Evolutionary conservation across 1,140 invertebrate genomes (phyloP), one percentile per base, ranked within the genome.

Genomic region (Cyclargus thomasi): DNA sequence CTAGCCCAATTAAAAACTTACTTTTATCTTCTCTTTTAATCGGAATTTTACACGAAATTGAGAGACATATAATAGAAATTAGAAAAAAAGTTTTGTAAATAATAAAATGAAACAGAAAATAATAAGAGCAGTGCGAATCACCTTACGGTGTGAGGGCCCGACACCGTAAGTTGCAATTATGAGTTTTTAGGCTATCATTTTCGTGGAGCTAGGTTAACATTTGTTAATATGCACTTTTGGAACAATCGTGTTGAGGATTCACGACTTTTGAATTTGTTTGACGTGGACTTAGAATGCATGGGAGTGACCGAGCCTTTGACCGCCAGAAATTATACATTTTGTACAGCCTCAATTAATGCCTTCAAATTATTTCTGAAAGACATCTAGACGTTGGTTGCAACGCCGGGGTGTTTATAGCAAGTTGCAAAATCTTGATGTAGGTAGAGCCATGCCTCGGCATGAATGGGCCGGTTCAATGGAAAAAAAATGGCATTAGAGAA

Each of bases 181-280:
- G 71, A 74, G 67, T 77, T 79, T 78, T 76, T 74, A 74, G 75
- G 76, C 80, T 82, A 84, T 84, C 80, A 85, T 82, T 81, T 82
- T 68, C 67, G 65, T 70, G 70, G 55, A 67, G 68, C 78, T 85
- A 85, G 81, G 74, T 80, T 78, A 73, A 69, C 57, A 70, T 73
- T 70, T 67, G 64, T 74, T 77, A 77, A 80, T 82, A 73, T 74
- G 75, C 74, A 74, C 70, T 78, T 73, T 75, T 69, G 70, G 64
- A 66, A 67, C 64, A 74, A 69, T 82, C 82, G 82, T 82, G 80
- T 81, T 68, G 74, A 74, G 71, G 63, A 63, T 71, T 73, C 82
- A 81, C 80, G 79, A 81, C 69, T 81, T 75, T 62, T 69, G 72
- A 75, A 79, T 80, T 78, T 77, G 78, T 80, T 78, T 77, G 78